phyloP scores from a whole-genome alignment of 2,113 vertebrate genomes.

The Dicaeum eximium region DNA sequence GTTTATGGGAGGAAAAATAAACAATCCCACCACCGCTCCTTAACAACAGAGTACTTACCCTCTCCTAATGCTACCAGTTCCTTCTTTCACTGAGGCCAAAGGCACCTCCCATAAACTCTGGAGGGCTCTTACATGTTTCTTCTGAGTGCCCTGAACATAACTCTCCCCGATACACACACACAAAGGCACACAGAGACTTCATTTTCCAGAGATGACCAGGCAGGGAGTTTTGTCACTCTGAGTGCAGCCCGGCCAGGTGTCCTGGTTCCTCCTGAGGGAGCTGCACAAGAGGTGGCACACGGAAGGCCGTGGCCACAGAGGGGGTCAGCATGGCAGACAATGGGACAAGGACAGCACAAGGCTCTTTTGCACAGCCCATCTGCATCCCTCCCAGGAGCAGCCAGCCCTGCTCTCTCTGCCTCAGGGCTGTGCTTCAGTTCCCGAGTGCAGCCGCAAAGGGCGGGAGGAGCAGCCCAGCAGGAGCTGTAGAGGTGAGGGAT shows the following conservation, averaged over 20 bases:
- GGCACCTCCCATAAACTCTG: slow-evolving; percentile 55
- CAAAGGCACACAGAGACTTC: background rate
- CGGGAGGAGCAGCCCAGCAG: background rate
- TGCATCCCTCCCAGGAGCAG: fast-evolving
- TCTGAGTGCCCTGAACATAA: slow-evolving; percentile 35
- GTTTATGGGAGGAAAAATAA: slow-evolving; percentile 69
- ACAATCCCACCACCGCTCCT: slow-evolving; percentile 65
- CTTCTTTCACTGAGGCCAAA: slow-evolving; percentile 34
- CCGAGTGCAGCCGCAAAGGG: background rate
- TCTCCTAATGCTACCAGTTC: slow-evolving; percentile 56
- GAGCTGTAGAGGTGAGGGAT: background rate
- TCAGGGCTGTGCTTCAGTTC: background rate
- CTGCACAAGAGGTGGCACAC: fast-evolving
- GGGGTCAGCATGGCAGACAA: background rate
- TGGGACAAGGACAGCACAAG: background rate
- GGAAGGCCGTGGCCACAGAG: background rate
- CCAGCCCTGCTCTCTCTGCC: background rate
- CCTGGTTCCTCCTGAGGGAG: background rate
- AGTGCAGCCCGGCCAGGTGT: background rate
- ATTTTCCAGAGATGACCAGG: background rate
- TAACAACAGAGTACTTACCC: slow-evolving; percentile 65
- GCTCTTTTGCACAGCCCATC: background rate
- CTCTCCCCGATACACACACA: background rate
- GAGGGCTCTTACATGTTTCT: slow-evolving; percentile 50
- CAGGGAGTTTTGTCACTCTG: background rate